Evolutionary conservation across 2,113 vertebrate species (phyloP).

Genomic region (Pogona vitticeps): DNA sequence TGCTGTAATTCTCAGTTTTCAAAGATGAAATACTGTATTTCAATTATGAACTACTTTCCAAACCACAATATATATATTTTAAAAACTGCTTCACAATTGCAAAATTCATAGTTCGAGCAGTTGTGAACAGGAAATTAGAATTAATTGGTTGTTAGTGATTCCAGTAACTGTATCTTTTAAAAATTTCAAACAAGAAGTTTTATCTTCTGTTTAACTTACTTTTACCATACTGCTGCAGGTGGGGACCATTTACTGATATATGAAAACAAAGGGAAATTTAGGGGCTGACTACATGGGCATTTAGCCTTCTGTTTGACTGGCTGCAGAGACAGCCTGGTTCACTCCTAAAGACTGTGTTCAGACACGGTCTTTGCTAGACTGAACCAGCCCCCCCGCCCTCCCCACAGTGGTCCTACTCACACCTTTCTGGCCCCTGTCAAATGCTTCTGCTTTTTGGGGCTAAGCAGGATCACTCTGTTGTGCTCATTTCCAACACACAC

Average conservation of each 20-base stretch:
- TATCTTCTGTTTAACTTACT: background rate
- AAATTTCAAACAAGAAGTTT: background rate
- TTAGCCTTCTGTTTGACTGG: too few relatives aligned
- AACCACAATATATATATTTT: conserved; percentile 56
- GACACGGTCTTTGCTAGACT: too few relatives aligned
- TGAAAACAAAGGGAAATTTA: background rate
- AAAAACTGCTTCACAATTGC: background rate
- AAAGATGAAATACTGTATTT: conserved; percentile 50
- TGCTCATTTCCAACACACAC: too few relatives aligned
- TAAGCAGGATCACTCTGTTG: too few relatives aligned
- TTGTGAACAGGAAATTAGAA: conserved; percentile 47
- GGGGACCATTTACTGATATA: background rate
- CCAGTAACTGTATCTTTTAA: background rate
- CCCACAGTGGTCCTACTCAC: too few relatives aligned
- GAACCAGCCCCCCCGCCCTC: too few relatives aligned
- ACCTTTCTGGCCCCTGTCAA: too few relatives aligned
- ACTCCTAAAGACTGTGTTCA: too few relatives aligned
- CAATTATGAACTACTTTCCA: conserved; percentile 60
- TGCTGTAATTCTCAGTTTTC: background rate
- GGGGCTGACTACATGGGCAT: too few relatives aligned
- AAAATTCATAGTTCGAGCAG: conserved; percentile 52
- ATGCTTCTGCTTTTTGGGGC: too few relatives aligned
- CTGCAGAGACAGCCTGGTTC: too few relatives aligned
- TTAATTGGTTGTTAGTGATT: conserved; percentile 47
- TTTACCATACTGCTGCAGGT: background rate